Evolutionary conservation across 92 coral and sea anemone species (phyloP).

Genomic region (Palythoa heliodiscus): DNA sequence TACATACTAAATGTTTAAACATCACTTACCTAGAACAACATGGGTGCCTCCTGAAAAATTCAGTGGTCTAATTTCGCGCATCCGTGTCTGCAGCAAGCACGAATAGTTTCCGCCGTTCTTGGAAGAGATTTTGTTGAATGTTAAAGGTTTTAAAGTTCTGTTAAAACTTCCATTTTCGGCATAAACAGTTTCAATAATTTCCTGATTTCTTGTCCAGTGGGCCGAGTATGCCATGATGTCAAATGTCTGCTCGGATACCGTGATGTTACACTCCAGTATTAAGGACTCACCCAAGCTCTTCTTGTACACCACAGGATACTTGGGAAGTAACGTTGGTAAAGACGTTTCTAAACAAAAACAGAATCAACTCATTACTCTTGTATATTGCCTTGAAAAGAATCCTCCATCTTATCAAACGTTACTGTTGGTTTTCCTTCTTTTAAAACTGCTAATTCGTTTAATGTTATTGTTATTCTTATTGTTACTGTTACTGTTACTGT

Average conservation of each 20-base stretch:
- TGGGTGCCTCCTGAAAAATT: slow-evolving; percentile 21
- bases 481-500: too few relatives aligned
- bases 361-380: background rate
- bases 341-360: background rate
- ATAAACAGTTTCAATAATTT: slow-evolving; percentile 20
- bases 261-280: slow-evolving; percentile 20
- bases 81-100: slow-evolving; percentile 9
- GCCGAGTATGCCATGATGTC: slow-evolving; percentile 1
- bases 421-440: too few relatives aligned
- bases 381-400: too few relatives aligned
- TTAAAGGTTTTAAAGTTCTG: slow-evolving; percentile 18
- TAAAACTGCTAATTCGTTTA: too few relatives aligned
- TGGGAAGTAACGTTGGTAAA: slow-evolving; percentile 7
- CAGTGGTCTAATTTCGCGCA: slow-evolving; percentile 17
- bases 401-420: too few relatives aligned
- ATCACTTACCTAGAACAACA: slow-evolving; percentile 29
- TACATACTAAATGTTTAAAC: background rate
- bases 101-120: slow-evolving; percentile 34
- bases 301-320: background rate
- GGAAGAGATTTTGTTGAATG: slow-evolving; percentile 29
- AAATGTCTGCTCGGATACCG: slow-evolving; percentile 3
- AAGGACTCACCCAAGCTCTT: slow-evolving; percentile 19
- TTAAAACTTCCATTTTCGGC: slow-evolving; percentile 24
- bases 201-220: slow-evolving; percentile 28
- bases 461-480: too few relatives aligned